Base-by-base conservation (phyloP, 2,888 invertebrate genomes). In the Spodoptera littoralis region DNA sequence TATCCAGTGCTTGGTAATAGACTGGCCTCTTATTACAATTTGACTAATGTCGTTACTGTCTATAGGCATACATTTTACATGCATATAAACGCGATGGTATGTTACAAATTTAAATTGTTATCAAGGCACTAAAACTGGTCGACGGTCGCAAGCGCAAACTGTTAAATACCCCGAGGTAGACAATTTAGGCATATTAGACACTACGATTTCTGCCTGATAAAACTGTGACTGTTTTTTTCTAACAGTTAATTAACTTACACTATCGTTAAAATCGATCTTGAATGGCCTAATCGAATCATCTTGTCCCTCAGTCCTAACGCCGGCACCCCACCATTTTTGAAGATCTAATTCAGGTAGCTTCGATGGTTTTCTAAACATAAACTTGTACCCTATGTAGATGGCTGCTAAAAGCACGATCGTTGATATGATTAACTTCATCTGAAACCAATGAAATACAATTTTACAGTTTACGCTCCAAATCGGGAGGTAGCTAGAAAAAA, bases 261-360 rank as follows among this genome's bases (percentile, higher is more conserved):
- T 85, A 42, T 92, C 88, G 70, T 89, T 88, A 60, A 94, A 93
- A n/a, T 89, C 85, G 22, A 95, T 88, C 65, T 84, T 88, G 71
- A 93, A 94, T 0, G 85, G 79, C 64, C 87, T 87, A 53, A 95
- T 86, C 4, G 89, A 79, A 11, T 75, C 77, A 45, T 94, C 93
- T 57, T 88, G 86, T n/a, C 83, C 74, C 4, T 68, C 74, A 2
- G 86, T 81, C 48, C 69, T 84, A 1, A 53, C 42, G 2, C 88
- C 90, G 11, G 70, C 74, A 3, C 92, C 94, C 95, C 95, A 95
- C 94, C 94, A 95, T 76, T 80, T 89, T 43, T 92, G 73, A 1
- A 82, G 63, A 63, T 93, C 90, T 3, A 93, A 61, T 2, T 88
- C 51, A 0, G 94, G 94, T 48, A 78, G 52, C 13, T 87, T 83